Evolutionary conservation across 2,113 vertebrate genomes (phyloP).

Genomic region (Galeopterus variegatus): DNA sequence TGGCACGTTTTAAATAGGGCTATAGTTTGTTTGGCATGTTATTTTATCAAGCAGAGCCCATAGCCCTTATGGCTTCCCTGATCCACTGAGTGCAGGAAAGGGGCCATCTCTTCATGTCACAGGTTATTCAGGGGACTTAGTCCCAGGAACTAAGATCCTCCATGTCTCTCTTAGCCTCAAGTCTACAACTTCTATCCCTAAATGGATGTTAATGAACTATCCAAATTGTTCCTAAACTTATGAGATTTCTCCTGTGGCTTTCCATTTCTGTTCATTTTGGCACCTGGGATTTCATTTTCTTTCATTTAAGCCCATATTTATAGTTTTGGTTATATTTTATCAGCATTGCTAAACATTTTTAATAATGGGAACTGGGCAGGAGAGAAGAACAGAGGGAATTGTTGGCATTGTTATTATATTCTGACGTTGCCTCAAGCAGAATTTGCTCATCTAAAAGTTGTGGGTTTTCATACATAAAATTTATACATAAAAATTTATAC

Average conservation of each 20-base stretch:
- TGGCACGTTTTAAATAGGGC: neutral
- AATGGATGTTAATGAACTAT: neutral
- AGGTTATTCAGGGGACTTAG: neutral
- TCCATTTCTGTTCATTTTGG: neutral
- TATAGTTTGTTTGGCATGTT: neutral
- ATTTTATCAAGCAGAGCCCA: neutral
- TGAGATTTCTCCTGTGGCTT: neutral
- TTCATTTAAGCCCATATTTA: constrained; percentile 1
- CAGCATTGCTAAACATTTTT: neutral
- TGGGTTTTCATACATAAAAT: neutral
- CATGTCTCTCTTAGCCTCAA: neutral
- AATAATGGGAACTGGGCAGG: neutral
- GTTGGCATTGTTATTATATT: neutral
- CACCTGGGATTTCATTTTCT: neutral
- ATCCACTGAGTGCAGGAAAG: neutral
- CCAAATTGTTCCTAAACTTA: neutral
- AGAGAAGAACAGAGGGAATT: neutral
- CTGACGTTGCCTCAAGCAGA: neutral
- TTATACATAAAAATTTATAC: neutral
- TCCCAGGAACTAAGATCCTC: neutral
- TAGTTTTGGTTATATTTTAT: neutral
- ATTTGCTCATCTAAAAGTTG: neutral
- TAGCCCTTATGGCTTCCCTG: neutral
- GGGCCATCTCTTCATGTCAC: neutral
- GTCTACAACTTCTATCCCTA: neutral